Evolutionary conservation across 2,797 vertebrate species (phyloP).

Genomic region (Vireo griseus): DNA sequence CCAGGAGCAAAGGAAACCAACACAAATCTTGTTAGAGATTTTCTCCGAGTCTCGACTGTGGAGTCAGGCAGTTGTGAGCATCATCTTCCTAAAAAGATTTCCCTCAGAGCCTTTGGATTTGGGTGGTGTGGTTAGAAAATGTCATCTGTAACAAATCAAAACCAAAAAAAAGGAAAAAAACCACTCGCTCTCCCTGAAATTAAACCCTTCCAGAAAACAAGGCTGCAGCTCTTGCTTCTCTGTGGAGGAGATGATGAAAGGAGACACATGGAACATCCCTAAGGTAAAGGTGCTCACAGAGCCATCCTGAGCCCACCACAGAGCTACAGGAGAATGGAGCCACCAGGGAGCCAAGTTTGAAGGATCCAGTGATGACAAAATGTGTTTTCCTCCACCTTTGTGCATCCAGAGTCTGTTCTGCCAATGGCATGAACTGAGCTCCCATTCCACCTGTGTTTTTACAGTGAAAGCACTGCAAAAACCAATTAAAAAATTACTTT

Average conservation of each 20-base stretch:
- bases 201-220: not conserved
- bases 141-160: not conserved
- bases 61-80: fast-evolving
- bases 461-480: not conserved
- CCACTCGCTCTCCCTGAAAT: not conserved
- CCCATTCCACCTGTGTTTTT: fast-evolving
- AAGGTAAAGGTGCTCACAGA: not conserved
- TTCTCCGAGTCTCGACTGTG: fast-evolving
- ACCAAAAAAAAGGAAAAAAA: not conserved
- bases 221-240: not conserved
- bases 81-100: not conserved
- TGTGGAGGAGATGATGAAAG: not conserved
- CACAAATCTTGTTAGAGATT: not conserved
- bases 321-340: not conserved
- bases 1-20: not conserved
- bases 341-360: not conserved
- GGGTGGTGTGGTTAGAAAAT: not conserved
- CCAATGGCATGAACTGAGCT: fast-evolving
- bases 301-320: not conserved
- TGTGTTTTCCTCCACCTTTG: not conserved
- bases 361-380: not conserved
- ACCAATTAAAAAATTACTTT: not conserved
- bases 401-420: not conserved
- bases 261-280: not conserved
- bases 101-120: not conserved